Evolutionary conservation across 2,888 invertebrate species (phyloP).

Genomic region (Papilio gigon): DNA sequence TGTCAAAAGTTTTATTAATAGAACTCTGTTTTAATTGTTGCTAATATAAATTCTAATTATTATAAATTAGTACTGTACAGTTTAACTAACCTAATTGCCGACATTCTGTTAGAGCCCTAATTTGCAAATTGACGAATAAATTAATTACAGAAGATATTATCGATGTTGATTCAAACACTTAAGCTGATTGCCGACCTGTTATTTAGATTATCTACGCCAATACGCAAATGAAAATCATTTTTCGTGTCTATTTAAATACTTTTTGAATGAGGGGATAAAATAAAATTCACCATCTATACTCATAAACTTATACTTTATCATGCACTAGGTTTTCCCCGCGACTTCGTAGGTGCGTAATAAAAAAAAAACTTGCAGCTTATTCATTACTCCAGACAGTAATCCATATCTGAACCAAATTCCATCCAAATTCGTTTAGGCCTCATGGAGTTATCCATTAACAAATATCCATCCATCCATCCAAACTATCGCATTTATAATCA

Average conservation of each 20-base stretch:
- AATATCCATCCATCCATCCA: too few species aligned
- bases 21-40: not conserved
- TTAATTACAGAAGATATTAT: constrained; percentile 29
- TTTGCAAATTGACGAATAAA: constrained; percentile 30
- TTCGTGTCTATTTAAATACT: not conserved
- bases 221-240: not conserved
- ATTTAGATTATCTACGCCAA: not conserved
- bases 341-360: too few species aligned
- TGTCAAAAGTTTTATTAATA: not conserved
- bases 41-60: not conserved
- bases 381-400: too few species aligned
- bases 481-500: too few species aligned
- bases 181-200: constrained; percentile 18
- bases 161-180: constrained; percentile 32
- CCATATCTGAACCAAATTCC: too few species aligned
- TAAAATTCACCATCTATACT: not conserved
- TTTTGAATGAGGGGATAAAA: not conserved
- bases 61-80: not conserved
- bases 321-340: too few species aligned
- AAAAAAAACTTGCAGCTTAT: too few species aligned
- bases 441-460: too few species aligned
- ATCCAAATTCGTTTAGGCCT: too few species aligned
- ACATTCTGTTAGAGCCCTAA: constrained; percentile 9
- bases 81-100: not conserved
- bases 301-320: not conserved